These are phyloP conservation scores for Periparus ater DNA, from an alignment of 2,797 vertebrate genomes.

Conservation along the genomic window DNA sequence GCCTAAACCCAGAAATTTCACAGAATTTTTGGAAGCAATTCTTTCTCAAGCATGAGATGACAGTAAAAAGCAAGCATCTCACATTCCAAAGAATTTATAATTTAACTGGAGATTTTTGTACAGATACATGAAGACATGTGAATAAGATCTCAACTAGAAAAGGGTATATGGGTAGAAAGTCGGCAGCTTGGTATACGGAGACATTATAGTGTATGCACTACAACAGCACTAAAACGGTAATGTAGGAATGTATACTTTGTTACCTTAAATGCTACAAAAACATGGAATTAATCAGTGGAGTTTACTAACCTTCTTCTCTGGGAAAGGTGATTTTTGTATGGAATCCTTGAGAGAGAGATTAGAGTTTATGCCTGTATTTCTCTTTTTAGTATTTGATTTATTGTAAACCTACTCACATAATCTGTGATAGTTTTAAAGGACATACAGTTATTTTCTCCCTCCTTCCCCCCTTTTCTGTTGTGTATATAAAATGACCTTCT, in stretches of 20 bases:
- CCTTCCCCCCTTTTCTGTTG: neutral
- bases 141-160: neutral
- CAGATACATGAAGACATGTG: neutral
- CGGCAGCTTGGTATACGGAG: neutral
- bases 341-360: neutral
- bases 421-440: neutral
- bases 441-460: neutral
- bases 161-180: neutral
- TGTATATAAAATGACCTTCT: neutral
- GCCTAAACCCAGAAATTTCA: slow-evolving; percentile 42
- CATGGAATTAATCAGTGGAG: neutral
- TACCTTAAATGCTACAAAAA: neutral
- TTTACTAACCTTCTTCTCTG: neutral
- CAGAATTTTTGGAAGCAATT: slow-evolving; percentile 27
- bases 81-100: slow-evolving; percentile 20
- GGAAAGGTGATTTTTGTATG: neutral
- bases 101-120: neutral
- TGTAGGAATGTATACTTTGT: neutral
- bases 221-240: neutral
- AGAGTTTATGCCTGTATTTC: neutral
- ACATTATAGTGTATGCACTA: neutral
- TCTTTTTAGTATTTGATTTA: neutral
- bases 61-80: slow-evolving; percentile 27
- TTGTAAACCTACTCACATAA: neutral
- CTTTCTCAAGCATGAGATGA: slow-evolving; percentile 7